Conservation (phyloP, 2,113 vertebrate genomes). For the Ptyas mucosa region DNA sequence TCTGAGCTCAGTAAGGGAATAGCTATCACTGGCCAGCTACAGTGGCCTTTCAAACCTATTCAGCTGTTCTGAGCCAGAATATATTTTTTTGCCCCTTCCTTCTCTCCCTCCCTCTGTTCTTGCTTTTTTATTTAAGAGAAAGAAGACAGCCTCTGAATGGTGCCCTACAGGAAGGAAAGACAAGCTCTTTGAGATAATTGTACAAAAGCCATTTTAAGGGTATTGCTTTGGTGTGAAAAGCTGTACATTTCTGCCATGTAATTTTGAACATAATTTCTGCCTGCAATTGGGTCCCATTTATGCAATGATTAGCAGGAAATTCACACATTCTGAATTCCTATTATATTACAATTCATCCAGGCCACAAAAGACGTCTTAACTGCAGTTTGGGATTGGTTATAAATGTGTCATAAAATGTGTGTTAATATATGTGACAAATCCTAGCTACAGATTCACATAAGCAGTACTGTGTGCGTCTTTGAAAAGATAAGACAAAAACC, state of each 20-base stretch:
- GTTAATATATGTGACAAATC: background rate
- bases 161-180: background rate
- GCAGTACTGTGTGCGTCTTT: background rate
- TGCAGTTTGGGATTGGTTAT: background rate
- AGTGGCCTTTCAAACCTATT: background rate
- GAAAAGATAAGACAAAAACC: background rate
- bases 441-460: background rate
- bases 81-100: background rate
- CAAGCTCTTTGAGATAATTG: conserved; percentile 18
- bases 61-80: conserved; percentile 11
- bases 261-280: conserved; percentile 16
- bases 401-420: conserved; percentile 5
- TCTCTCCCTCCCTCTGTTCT: background rate
- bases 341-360: conserved; percentile 1
- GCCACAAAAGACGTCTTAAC: background rate
- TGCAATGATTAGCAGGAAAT: background rate
- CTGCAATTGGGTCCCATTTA: conserved; percentile 16
- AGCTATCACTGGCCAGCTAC: conserved; percentile 7
- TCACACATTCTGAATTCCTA: background rate
- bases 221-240: conserved; percentile 7
- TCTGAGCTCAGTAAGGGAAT: conserved; percentile 4
- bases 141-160: background rate
- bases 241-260: conserved; percentile 6
- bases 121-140: background rate
- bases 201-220: conserved; percentile 13